Evolutionary conservation across 2,797 vertebrate genomes (phyloP).

Genomic region (Nyctalus aviator): DNA sequence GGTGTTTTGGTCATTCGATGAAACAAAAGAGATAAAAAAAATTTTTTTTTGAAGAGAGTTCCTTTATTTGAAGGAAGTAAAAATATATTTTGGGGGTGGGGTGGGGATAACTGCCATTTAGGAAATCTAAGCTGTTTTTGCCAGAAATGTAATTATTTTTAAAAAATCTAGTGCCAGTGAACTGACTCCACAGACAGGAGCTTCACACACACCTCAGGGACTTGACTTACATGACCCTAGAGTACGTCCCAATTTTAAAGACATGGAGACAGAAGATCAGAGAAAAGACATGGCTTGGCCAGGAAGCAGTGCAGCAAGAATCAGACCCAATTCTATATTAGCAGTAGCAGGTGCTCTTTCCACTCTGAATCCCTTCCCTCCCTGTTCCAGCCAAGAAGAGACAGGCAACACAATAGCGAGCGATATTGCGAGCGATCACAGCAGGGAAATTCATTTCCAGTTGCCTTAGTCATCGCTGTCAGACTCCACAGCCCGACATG

Average conservation of each 20-base stretch:
- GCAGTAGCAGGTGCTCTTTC: neutral
- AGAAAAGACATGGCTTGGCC: neutral
- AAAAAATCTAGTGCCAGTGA: neutral
- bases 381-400: neutral
- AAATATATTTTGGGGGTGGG: neutral
- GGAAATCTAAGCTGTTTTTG: neutral
- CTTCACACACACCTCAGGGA: neutral
- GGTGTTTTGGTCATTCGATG: neutral
- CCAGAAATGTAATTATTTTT: neutral
- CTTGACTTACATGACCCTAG: neutral
- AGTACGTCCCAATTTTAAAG: neutral
- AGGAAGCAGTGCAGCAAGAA: neutral
- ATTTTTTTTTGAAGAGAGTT: neutral
- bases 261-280: neutral
- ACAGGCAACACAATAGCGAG: neutral
- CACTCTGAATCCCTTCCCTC: neutral
- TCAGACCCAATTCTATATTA: neutral
- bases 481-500: conserved; percentile 17
- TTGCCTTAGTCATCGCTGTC: conserved; percentile 53
- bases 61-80: neutral
- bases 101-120: neutral
- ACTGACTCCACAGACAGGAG: neutral
- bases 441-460: conserved; percentile 59
- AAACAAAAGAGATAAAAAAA: neutral
- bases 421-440: neutral